Conservation (phyloP, 2,113 vertebrate genomes). For the Tetraodon nigroviridis region DNA sequence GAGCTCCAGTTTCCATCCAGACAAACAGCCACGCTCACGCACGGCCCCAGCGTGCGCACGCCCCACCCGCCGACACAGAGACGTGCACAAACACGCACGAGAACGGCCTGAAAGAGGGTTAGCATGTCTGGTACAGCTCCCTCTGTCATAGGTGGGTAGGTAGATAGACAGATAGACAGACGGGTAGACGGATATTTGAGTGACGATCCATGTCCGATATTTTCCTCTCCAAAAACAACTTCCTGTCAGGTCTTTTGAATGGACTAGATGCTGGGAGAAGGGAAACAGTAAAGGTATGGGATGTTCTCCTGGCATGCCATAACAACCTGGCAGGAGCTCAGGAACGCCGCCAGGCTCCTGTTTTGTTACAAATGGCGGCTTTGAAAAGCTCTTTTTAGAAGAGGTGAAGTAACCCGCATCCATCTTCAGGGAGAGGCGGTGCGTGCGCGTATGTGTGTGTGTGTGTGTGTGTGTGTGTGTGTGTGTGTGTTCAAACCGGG, state of each 20-base stretch:
- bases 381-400: slow-evolving; percentile 50
- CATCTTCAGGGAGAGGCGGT: slow-evolving; percentile 3
- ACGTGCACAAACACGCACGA: slow-evolving; percentile 2
- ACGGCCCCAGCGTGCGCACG: slow-evolving; percentile 24
- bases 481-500: background rate
- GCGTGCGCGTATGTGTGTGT: background rate
- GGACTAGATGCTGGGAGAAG: too few relatives aligned
- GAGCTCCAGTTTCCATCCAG: slow-evolving; percentile 60
- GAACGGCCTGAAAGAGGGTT: too few relatives aligned
- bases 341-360: slow-evolving; percentile 33
- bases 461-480: slow-evolving; percentile 6
- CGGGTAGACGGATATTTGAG: background rate
- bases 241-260: background rate
- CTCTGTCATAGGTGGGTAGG: background rate
- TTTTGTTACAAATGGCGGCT: slow-evolving; percentile 54
- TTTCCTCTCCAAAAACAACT: background rate
- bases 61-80: slow-evolving; percentile 20
- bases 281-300: too few relatives aligned
- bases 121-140: too few relatives aligned
- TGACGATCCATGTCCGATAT: background rate
- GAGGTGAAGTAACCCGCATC: slow-evolving; percentile 53
- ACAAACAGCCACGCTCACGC: slow-evolving; percentile 36
- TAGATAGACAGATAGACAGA: slow-evolving; percentile 5
- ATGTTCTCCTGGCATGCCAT: slow-evolving; percentile 34
- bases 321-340: slow-evolving; percentile 41